Evolutionary conservation across 2,888 invertebrate genomes (phyloP), one percentile per base, ranked within the genome.

Genomic region (Biston stratarius): DNA sequence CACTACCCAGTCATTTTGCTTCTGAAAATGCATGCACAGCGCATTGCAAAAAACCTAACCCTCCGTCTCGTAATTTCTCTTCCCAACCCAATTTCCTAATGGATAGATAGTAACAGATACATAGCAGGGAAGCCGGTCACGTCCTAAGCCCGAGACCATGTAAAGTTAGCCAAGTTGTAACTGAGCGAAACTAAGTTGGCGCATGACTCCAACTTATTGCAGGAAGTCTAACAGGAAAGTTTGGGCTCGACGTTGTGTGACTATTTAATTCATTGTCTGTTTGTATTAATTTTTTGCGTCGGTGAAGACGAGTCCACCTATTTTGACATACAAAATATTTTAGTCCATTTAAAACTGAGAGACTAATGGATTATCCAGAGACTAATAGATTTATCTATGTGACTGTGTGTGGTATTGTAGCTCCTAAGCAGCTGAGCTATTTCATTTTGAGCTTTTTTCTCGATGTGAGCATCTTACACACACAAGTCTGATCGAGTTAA

Each of bases 81-180:
- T 48, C 33, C 15, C 9, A 44, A 51, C n/a, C 57, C 49, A 63
- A 65, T 60, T 60, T 56, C 65, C 55, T 65, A 65, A 65, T 65
- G 49, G 65, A 60, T 34, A 47, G 52, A 59, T 53, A 65, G 55
- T 48, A 42, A 10, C 34, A 42, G 24, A 53, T 48, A 42, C 24
- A 64, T 38, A 24, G 47, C 34, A 14, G 45, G 45, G 61, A 64
- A 53, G 60, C 67, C 61, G 66, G 69, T 69, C 69, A 69, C 69
- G 71, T 69, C 42, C 49, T 24, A 53, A 65, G 63, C 49, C 67
- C 61, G 64, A 45, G 51, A 47, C 61, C 71, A 72, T 69, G 69
- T 69, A 58, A 67, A 69, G 64, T 72, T 69, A 45, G 60, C 51
- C 33, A 66, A 69, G 59, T 69, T 59, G 57, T 59, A 69, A 71